Conservation (phyloP, 2,113 vertebrate genomes). For the Ammodramus savannarum region DNA sequence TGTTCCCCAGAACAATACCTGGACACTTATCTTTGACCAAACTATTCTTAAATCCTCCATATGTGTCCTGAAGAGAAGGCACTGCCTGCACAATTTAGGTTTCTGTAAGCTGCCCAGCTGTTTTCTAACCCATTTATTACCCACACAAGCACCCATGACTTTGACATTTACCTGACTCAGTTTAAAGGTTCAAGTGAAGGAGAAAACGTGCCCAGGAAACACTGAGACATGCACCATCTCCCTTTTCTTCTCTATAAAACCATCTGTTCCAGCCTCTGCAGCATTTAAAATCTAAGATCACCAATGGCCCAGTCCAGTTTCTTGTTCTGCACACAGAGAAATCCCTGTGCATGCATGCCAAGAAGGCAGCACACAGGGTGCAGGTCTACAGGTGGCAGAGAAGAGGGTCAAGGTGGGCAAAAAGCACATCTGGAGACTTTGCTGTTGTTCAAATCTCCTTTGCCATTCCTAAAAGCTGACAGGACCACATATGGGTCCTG, state of each 20-base stretch:
- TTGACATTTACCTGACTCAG: background rate
- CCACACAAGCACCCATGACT: background rate
- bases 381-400: background rate
- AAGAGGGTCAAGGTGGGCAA: background rate
- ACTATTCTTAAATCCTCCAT: background rate
- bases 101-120: background rate
- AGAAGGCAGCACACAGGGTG: rapidly evolving
- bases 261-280: background rate
- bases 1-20: background rate
- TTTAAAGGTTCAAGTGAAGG: background rate
- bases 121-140: background rate
- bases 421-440: background rate
- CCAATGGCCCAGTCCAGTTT: background rate
- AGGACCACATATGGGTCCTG: background rate
- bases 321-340: background rate
- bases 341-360: background rate
- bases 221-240: background rate
- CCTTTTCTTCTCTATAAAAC: background rate
- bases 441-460: background rate
- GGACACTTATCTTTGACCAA: background rate
- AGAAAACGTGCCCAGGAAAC: background rate
- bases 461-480: background rate
- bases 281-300: background rate
- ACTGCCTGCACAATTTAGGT: background rate
- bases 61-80: background rate